phyloP scores from a whole-genome alignment of 92 coral and sea anemone genomes.

The Actinostola sp. region DNA sequence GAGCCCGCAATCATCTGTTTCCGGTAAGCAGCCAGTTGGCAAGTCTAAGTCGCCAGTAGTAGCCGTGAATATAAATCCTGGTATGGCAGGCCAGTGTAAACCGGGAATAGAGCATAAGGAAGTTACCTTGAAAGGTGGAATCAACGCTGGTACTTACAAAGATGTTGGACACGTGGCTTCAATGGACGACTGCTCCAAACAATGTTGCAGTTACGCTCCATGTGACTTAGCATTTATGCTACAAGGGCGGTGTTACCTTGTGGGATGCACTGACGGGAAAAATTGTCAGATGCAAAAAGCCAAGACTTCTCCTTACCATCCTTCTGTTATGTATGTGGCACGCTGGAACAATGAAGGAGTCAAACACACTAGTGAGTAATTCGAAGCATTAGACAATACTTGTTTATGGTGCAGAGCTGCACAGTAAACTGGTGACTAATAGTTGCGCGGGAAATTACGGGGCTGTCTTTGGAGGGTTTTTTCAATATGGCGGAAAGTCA shows the following conservation, averaged over 20 bases:
- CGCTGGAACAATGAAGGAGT: constrained; percentile 99
- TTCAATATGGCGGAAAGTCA: background rate
- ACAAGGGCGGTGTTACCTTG: constrained; percentile 89
- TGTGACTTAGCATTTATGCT: constrained; percentile 93
- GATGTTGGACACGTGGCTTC: constrained; percentile 84
- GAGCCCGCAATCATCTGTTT: constrained; percentile 6
- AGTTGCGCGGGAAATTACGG: too few relatives aligned
- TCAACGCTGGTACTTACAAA: constrained; percentile 97
- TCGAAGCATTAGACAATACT: background rate
- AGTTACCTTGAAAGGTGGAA: constrained; percentile 98
- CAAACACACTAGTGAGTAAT: constrained; percentile 79
- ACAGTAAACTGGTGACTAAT: too few relatives aligned
- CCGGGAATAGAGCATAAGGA: constrained; percentile 82
- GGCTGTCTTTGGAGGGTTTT: background rate
- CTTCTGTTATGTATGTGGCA: constrained; percentile 83
- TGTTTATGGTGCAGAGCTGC: too few relatives aligned
- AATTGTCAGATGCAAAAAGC: constrained; percentile 94
- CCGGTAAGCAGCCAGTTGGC: constrained; percentile 12
- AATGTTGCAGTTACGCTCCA: constrained; percentile 94
- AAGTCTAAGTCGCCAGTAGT: background rate
- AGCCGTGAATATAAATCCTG: constrained; percentile 56
- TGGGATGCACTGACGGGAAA: constrained; percentile 95
- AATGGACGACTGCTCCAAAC: constrained; percentile 82
- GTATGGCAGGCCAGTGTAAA: constrained; percentile 91
- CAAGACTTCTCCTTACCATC: constrained; percentile 90